Conservation (phyloP, 2,113 vertebrate species). For the Picathartes gymnocephalus region DNA sequence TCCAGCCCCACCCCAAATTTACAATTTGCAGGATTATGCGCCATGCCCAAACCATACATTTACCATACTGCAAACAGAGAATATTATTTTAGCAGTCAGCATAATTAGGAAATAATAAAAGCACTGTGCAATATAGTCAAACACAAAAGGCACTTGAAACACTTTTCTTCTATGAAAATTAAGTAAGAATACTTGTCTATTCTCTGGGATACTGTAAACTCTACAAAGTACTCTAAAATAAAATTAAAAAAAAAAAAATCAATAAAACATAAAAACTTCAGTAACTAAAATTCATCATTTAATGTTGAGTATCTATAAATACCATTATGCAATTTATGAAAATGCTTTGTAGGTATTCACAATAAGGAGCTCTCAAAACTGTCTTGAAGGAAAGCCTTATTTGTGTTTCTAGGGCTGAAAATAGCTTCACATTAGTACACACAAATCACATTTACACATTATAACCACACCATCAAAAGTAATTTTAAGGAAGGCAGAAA, state of each 20-base stretch:
- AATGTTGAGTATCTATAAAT: slow-evolving; percentile 3
- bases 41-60: not conserved
- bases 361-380: not conserved
- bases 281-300: not conserved
- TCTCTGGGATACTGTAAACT: not conserved
- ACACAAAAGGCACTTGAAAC: not conserved
- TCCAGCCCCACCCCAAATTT: not conserved
- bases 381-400: not conserved
- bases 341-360: not conserved
- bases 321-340: not conserved
- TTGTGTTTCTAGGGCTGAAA: slow-evolving; percentile 11
- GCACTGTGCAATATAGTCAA: not conserved
- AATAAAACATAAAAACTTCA: not conserved
- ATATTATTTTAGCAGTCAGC: slow-evolving; percentile 4
- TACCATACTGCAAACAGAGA: slow-evolving; percentile 17
- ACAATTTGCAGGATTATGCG: not conserved
- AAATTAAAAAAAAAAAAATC: not conserved
- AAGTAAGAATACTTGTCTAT: not conserved
- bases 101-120: slow-evolving; percentile 8
- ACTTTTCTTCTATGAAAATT: not conserved
- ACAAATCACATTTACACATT: slow-evolving; percentile 4
- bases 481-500: slow-evolving; percentile 26
- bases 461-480: not conserved
- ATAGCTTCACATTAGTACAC: not conserved
- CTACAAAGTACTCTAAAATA: not conserved